Evolutionary conservation across 2,888 invertebrate species (phyloP), one percentile per base, ranked within the genome.

Genomic region (Ophion costatus): DNA sequence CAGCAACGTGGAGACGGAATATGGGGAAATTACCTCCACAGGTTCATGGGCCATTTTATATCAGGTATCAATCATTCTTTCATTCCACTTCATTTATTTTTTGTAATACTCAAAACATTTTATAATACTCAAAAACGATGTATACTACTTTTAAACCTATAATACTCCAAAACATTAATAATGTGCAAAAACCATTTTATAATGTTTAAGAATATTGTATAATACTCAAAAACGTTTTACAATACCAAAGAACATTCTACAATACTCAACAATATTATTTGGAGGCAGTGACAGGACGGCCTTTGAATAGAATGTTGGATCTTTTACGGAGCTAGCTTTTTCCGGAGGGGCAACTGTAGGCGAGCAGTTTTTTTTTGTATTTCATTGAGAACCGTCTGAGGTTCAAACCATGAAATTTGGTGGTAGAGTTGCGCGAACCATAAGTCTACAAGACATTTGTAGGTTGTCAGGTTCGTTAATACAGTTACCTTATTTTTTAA

Each of bases 1-100:
- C 87, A 94, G 94, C 92, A 95, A 94, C 92, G 94, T 97, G 88
- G 97, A 97, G 94, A 95, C 95, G 76, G 97, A 97, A 94, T 97
- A 96, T 94, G 94, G 95, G 90, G 96, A 96, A 92, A 95, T 97
- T 90, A 96, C 95, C 91, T 95, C 95, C 88, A 96, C 95, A 91
- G 95, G 95, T 92, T 96, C 96, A 88, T 97, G 97, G 97, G 94
- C 95, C 86, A 93, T 95, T 88, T 94, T 96, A 87, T 97, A 96
- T 94, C 96, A 96, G 96, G 97, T 97, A 78, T 10, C 4, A 1
- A 75, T 59, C 29, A 69, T 38, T 63, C 24, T 63, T 29, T 74
- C 9, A 57, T 67, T 57, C 14, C 10, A 24, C n/a, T 63, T 9
- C 51, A 17, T 20, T 66, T 22, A 11, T 66, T 38, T 22, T 61